phyloP scores from a whole-genome alignment of 2,888 invertebrate genomes.

The Rhodophaea formosa region DNA sequence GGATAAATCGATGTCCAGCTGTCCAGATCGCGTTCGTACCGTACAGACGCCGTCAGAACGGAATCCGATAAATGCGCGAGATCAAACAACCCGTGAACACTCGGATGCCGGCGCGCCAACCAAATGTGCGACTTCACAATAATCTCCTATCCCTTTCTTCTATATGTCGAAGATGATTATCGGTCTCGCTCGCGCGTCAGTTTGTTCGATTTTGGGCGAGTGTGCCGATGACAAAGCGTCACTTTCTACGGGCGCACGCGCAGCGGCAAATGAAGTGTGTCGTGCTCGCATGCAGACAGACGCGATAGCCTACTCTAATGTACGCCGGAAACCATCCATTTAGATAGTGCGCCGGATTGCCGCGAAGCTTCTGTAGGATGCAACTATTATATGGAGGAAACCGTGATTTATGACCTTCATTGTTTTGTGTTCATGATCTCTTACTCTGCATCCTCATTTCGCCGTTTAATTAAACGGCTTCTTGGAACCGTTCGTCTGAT shows the following conservation, averaged over 20 bases:
- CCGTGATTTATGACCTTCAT: slow-evolving; percentile 77
- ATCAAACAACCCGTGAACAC: slow-evolving; percentile 50
- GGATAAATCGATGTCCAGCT: slow-evolving; percentile 30
- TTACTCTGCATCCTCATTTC: slow-evolving; percentile 57
- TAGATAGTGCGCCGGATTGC: slow-evolving; percentile 76
- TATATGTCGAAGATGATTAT: slow-evolving; percentile 26
- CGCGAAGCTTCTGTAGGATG: slow-evolving; percentile 73
- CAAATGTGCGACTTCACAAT: slow-evolving; percentile 43
- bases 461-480: slow-evolving; percentile 51
- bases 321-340: slow-evolving; percentile 79
- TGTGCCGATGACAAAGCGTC: slow-evolving; percentile 66
- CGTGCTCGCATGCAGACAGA: slow-evolving; percentile 66
- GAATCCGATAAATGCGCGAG: slow-evolving; percentile 46
- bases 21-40: slow-evolving; percentile 31
- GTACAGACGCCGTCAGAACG: slow-evolving; percentile 33
- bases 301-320: slow-evolving; percentile 71
- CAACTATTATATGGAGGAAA: slow-evolving; percentile 73
- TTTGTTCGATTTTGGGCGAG: slow-evolving; percentile 66
- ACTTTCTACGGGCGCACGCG: slow-evolving; percentile 77
- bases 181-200: slow-evolving; percentile 46
- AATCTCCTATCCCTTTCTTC: slow-evolving; percentile 39
- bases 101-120: slow-evolving; percentile 49
- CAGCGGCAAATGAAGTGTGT: slow-evolving; percentile 77
- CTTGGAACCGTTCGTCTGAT: slow-evolving; percentile 30
- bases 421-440: slow-evolving; percentile 69